Conservation (phyloP, 1,140 invertebrate species). For the Hycleus phaleratus region DNA sequence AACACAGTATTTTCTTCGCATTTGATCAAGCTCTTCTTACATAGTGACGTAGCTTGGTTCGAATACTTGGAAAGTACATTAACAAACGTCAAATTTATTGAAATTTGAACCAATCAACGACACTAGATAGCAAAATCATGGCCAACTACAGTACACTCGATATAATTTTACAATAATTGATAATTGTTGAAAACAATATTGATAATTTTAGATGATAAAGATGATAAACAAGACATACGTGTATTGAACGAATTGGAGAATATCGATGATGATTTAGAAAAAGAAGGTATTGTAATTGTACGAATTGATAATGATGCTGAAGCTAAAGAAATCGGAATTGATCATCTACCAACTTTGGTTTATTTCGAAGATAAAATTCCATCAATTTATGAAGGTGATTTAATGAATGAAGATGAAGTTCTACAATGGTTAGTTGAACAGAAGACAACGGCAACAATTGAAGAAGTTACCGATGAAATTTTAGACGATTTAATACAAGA, state of each 20-base stretch:
- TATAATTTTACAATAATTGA: too few species aligned
- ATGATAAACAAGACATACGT: conserved; percentile 80
- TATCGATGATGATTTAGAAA: conserved; percentile 86
- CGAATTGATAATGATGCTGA: conserved; percentile 81
- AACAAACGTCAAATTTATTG: too few species aligned
- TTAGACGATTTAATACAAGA: conserved; percentile 77
- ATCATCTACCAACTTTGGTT: conserved; percentile 77
- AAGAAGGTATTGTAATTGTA: conserved; percentile 83
- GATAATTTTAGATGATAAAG: conserved; percentile 67
- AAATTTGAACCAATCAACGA: too few species aligned
- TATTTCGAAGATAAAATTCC: conserved; percentile 92
- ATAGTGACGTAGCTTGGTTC: too few species aligned
- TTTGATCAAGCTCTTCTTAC: too few species aligned
- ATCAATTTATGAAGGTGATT: conserved; percentile 83
- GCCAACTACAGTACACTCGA: too few species aligned
- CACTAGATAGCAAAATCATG: too few species aligned
- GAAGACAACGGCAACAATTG: conserved; percentile 85
- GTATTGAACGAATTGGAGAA: conserved; percentile 85
- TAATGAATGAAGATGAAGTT: conserved; percentile 87
- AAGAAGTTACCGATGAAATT: conserved; percentile 92
- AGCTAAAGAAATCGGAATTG: conserved; percentile 85
- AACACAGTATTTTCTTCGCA: too few species aligned
- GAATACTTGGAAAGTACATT: too few species aligned
- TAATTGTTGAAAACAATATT: too few species aligned
- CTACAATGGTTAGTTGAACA: conserved; percentile 84